Conservation (phyloP, 2,113 vertebrate species). For the Cygnus buccinator region DNA sequence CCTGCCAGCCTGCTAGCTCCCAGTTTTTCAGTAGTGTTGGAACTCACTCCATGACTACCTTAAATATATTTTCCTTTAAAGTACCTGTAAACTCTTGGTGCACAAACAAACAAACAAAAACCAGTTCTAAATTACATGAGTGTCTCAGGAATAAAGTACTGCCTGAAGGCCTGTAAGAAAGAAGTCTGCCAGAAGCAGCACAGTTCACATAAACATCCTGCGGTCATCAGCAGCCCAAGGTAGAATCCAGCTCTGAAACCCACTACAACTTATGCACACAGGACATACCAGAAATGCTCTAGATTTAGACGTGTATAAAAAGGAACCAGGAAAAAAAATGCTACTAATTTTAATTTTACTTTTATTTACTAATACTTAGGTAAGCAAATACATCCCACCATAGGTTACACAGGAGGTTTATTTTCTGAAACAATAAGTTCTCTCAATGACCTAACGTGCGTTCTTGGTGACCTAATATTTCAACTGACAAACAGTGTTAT, state of each 20-base stretch:
- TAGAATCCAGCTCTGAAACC: slow-evolving; percentile 10
- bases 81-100: neutral
- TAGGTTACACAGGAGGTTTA: neutral
- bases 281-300: slow-evolving; percentile 36
- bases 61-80: slow-evolving; percentile 8
- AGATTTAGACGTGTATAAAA: slow-evolving; percentile 55
- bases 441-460: neutral
- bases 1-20: neutral
- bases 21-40: neutral
- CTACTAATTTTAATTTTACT: slow-evolving; percentile 15
- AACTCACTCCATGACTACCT: neutral
- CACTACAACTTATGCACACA: slow-evolving; percentile 47
- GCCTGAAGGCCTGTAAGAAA: neutral
- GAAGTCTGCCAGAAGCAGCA: neutral
- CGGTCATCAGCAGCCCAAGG: neutral
- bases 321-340: slow-evolving; percentile 12
- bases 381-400: slow-evolving; percentile 27
- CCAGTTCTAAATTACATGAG: neutral
- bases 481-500: neutral
- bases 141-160: neutral
- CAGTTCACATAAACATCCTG: slow-evolving; percentile 43
- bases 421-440: slow-evolving; percentile 45
- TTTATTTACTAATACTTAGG: neutral
- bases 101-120: slow-evolving; percentile 13
- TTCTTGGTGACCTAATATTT: slow-evolving; percentile 1